These are phyloP conservation scores for Sinohyriopsis cumingii DNA, from an alignment of 2,888 invertebrate genomes.

Conservation along the genomic window DNA sequence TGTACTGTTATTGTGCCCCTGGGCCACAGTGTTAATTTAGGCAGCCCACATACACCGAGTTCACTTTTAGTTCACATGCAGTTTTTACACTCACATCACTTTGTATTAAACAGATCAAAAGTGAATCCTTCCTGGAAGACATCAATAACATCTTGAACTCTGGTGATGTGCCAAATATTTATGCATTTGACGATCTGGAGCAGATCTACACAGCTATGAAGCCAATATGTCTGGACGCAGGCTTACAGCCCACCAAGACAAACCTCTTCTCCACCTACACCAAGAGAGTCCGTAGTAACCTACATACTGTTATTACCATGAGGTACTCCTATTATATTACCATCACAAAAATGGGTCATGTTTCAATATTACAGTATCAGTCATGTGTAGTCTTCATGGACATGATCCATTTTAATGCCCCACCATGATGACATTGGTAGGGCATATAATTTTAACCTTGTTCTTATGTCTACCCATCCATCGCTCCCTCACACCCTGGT, in stretches of 20 bases:
- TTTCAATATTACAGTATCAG: not conserved
- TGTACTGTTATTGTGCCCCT: too few relatives aligned
- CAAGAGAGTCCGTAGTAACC: conserved; percentile 70
- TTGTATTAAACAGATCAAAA: conserved; percentile 68
- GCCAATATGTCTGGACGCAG: conserved; percentile 83
- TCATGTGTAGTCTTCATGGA: not conserved
- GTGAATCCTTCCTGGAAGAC: conserved; percentile 72
- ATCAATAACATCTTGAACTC: conserved; percentile 72
- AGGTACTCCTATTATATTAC: conserved; percentile 71
- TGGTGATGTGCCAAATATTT: conserved; percentile 73
- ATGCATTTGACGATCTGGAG: conserved; percentile 71
- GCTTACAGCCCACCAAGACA: conserved; percentile 85
- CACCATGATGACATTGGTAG: too few relatives aligned
- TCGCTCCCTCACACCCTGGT: too few relatives aligned
- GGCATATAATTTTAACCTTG: too few relatives aligned
- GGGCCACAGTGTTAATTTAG: too few relatives aligned
- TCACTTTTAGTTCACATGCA: too few relatives aligned
- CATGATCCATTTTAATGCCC: too few relatives aligned
- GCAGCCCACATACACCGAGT: too few relatives aligned
- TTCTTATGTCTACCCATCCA: too few relatives aligned
- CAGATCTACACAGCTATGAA: conserved; percentile 83
- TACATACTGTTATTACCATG: conserved; percentile 73
- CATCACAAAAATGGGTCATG: not conserved
- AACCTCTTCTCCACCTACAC: conserved; percentile 72
- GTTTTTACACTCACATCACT: too few relatives aligned